Evolutionary conservation across 1,140 invertebrate species (phyloP), one percentile per base, ranked within the genome.

Genomic region (Formica exsecta): DNA sequence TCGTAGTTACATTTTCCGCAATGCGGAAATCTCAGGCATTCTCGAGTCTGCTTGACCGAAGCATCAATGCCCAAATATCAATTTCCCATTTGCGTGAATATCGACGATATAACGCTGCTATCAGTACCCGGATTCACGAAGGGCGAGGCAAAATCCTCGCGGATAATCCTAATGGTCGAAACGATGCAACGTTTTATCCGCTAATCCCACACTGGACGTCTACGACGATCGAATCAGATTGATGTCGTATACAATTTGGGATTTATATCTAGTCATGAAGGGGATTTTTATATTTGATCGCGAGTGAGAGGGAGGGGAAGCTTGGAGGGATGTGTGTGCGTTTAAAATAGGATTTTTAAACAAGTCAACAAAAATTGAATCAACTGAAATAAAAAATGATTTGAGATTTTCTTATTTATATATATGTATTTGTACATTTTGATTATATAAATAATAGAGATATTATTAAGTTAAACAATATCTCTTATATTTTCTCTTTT

Each of bases 151-250:
- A 81, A 86, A 70, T 86, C 86, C 81, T 65, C 59, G 54, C 64
- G 68, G 87, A 73, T 85, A 80, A 86, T 89, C 77, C 86, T 89
- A 81, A 87, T 87, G 77, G 59, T 29, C n/a, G 75, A 76, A 76
- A 29, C 62, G 76, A 80, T 81, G 62, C 68, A 64, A 75, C 85
- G 75, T 32, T 86, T 80, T 44, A 86, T 76, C 68, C 66, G 65
- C 85, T 79, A 75, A 86, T 88, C 76, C 76, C 59, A n/a, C 62
- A 19, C 70, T 54, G 48, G 48, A 73, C 75, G 75, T 65, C 65
- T 64, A 66, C 76, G 86, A 87, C 76, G 84, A 87, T 86, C 87
- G 85, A 85, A 88, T 88, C 86, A 80, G 79, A 86, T 51, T 38
- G 66, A 84, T 65, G 74, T 86, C 74, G 77, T 74, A 65, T 87